Evolutionary conservation across 2,888 invertebrate genomes (phyloP), one percentile per base, ranked within the genome.

Genomic region (Apocheima hispidaria): DNA sequence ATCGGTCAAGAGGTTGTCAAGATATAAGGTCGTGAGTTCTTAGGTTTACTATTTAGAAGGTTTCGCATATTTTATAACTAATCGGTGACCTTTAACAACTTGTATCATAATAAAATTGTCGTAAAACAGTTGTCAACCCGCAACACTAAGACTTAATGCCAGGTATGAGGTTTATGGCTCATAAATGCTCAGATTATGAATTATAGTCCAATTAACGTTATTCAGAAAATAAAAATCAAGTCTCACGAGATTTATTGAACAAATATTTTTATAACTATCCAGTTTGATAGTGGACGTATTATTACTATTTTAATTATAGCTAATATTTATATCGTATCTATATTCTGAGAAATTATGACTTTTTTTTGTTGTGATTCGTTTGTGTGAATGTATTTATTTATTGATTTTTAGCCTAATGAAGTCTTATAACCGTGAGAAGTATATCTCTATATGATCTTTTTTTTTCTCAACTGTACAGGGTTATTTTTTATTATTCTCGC

Each of bases 81-180:
- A 59, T 67, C 52, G 62, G 48, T 64, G 65, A 67, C 70, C 70
- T 70, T 68, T 65, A 68, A 46, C 41, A 55, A 55, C 56, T 56
- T 46, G 46, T 58, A 65, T 61, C 60, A 63, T 64, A 68, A 68
- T 70, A 68, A 70, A 70, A 70, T 64, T 48, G 63, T 67, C 70
- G 66, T 70, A 66, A 70, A 70, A 65, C 62, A 67, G 66, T 68
- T 70, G 70, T 68, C 70, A 70, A 61, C 68, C 68, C 62, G 62
- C 58, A 62, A 66, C 70, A 63, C 63, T 50, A 55, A 59, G 60
- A 41, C 56, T 65, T 65, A 65, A 64, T 65, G 52, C 68, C 65
- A 52, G 58, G 65, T 65, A 68, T 68, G 68, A 63, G 38, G 60
- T 70, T 70, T 68, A 70, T 68, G 49, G 62, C 63, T 68, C 66